Evolutionary conservation across 2,888 invertebrate species (phyloP).

Genomic region (Gasteruption jaculator): DNA sequence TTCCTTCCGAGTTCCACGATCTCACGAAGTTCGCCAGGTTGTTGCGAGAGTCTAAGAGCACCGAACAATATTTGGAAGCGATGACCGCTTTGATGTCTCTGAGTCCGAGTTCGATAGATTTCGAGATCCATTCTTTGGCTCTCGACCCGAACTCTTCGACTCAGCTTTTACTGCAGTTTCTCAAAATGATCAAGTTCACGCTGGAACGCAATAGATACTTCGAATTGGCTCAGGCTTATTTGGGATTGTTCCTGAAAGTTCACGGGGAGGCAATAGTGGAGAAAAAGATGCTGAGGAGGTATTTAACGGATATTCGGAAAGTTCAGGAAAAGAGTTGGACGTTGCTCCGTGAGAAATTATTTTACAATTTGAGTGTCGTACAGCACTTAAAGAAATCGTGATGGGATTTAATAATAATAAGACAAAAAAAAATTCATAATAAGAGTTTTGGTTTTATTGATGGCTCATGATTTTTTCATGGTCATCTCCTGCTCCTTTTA

Average conservation of each 20-base stretch:
- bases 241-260: slow-evolving; percentile 81
- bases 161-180: slow-evolving; percentile 71
- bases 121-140: slow-evolving; percentile 77
- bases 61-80: slow-evolving; percentile 56
- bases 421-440: no score
- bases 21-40: slow-evolving; percentile 67
- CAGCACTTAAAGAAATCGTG: slow-evolving; percentile 65
- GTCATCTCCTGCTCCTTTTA: no score
- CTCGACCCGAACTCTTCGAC: slow-evolving; percentile 70
- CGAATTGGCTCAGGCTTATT: slow-evolving; percentile 86
- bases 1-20: slow-evolving; percentile 61
- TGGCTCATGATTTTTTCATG: no score
- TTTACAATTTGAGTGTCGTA: slow-evolving; percentile 73
- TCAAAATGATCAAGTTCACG: slow-evolving; percentile 68
- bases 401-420: no score
- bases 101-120: slow-evolving; percentile 81
- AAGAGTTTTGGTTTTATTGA: no score
- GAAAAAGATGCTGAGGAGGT: slow-evolving; percentile 55
- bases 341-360: slow-evolving; percentile 63
- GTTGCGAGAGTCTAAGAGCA: slow-evolving; percentile 55
- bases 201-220: slow-evolving; percentile 76
- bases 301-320: slow-evolving; percentile 58
- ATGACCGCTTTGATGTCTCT: slow-evolving; percentile 65
- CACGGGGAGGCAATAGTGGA: slow-evolving; percentile 63
- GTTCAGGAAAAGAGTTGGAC: slow-evolving; percentile 64